Base-by-base conservation (phyloP, 2,888 invertebrate genomes). In the Macrosiphum euphorbiae region DNA sequence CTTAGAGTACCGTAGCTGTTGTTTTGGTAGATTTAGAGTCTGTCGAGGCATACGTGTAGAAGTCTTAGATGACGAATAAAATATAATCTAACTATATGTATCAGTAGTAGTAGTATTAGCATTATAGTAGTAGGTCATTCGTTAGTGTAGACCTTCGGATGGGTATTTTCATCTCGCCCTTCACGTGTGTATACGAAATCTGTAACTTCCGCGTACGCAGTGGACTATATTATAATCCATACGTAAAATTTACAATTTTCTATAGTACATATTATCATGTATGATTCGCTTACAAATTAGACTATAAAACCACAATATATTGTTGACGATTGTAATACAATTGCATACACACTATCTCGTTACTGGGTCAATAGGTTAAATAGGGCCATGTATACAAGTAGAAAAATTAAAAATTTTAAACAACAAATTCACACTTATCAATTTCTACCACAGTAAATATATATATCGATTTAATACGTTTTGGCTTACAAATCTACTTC, bases 1-100 rank as follows among this genome's bases (percentile, higher is more conserved):
- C 92, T 94, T 94, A 90, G 93, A 94, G 61, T 90, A 90, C 61
- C 86, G 93, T 94, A 94, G 89, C 78, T 89, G 78, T 92, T 89
- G 61, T 61, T 89, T 94, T 84, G 84, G 93, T 94, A 90, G 93
- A 89, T 84, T 55, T 93, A 92, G 88, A 84, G 10, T 67, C 26
- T 52, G 47, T 3, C 24, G 44, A 26, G 85, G 35, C 78, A 78
- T 78, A 78, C 44, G n/a, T 28, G 41, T 85, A 55, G 78, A 44
- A 55, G 91, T 58, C 91, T 87, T 52, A 50, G 90, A 52, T 61
- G 47, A 44, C 13, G 88, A 58, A 28, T 20, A 44, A n/a, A 35
- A 89, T 20, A 20, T 35, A 41, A 28, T 13, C 44, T 61, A 52
- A n/a, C 8, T 8, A n/a, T 8, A n/a, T n/a, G 13, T 90, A 78